These are phyloP conservation scores for Trididemnum clinides DNA, from an alignment of 23 tunicate species.

Conservation along the genomic window DNA sequence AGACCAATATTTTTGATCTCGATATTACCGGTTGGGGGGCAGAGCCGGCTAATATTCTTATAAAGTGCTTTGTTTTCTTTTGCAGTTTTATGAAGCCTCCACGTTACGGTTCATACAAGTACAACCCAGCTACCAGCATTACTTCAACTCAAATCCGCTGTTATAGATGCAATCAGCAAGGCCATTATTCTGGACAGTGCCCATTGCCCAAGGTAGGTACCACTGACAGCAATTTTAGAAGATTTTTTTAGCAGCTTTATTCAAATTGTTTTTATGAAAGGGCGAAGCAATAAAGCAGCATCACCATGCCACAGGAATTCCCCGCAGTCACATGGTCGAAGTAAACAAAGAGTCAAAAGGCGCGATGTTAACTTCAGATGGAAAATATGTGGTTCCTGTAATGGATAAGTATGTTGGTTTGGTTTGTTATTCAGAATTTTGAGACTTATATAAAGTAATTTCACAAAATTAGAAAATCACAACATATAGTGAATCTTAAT, in stretches of 20 bases:
- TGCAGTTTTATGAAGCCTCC: slow-evolving; percentile 70
- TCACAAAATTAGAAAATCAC: too few species aligned
- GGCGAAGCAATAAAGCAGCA: slow-evolving; percentile 21
- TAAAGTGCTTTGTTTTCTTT: too few species aligned
- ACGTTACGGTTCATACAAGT: slow-evolving; percentile 71
- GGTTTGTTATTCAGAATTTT: too few species aligned
- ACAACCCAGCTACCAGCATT: slow-evolving; percentile 15
- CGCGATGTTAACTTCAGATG: slow-evolving; percentile 80
- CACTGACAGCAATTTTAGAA: not conserved
- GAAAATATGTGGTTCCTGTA: slow-evolving; percentile 92
- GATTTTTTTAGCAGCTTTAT: too few species aligned
- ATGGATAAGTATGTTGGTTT: slow-evolving; percentile 82
- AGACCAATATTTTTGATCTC: too few species aligned
- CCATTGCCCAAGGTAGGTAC: slow-evolving; percentile 58
- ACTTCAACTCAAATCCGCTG: slow-evolving; percentile 60
- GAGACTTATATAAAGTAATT: too few species aligned
- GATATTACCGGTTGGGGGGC: too few species aligned
- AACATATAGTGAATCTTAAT: too few species aligned
- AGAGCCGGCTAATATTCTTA: too few species aligned
- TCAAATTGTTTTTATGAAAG: not conserved
- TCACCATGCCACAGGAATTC: slow-evolving; percentile 91
- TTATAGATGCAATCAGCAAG: slow-evolving; percentile 79
- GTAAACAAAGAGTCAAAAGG: slow-evolving; percentile 76
- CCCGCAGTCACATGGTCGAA: slow-evolving; percentile 87
- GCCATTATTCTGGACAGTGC: slow-evolving; percentile 93